Percentiles rank a stretch among this genome's conserved stretches.
Evolutionary conservation across 2,797 vertebrate species (phyloP).

Genomic region (Xiphorhynchus erythropygius): DNA sequence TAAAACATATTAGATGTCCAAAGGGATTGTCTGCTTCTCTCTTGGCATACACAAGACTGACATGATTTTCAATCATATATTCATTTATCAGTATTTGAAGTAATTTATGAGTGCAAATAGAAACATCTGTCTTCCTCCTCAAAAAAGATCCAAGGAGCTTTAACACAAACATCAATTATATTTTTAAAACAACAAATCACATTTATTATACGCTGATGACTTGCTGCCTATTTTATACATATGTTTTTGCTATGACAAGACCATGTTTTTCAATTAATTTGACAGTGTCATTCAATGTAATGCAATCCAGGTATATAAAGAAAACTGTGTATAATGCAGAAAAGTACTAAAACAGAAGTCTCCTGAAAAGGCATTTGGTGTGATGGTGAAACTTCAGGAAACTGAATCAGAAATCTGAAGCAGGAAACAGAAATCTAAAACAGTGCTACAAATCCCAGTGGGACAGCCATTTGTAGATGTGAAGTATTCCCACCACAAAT

Average conservation of each 20-base stretch:
- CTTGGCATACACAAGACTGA: neutral
- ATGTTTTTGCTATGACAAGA: conserved; percentile 44
- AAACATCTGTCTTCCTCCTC: neutral
- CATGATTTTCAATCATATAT: neutral
- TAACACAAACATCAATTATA: neutral
- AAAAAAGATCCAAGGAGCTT: neutral
- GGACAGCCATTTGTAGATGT: conserved; percentile 28
- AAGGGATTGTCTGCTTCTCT: neutral
- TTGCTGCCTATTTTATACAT: conserved; percentile 42
- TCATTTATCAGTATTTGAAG: neutral
- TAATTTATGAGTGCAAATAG: neutral
- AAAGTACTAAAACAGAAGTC: conserved; percentile 71
- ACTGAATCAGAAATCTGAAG: conserved; percentile 67
- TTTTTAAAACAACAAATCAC: conserved; percentile 27
- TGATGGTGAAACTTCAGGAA: conserved; percentile 70
- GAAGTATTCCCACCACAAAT: conserved; percentile 62
- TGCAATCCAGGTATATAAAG: conserved; percentile 53
- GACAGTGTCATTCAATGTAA: conserved; percentile 59
- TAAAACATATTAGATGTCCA: neutral
- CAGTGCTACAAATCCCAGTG: conserved; percentile 64
- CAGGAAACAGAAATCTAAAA: conserved; percentile 74
- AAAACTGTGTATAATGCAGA: conserved; percentile 37
- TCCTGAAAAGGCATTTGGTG: conserved; percentile 60
- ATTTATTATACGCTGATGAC: conserved; percentile 39
- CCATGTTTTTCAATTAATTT: conserved; percentile 64